These are phyloP conservation scores for Hydrophis major DNA, from an alignment of 2,797 vertebrate species.

Conservation along the genomic window DNA sequence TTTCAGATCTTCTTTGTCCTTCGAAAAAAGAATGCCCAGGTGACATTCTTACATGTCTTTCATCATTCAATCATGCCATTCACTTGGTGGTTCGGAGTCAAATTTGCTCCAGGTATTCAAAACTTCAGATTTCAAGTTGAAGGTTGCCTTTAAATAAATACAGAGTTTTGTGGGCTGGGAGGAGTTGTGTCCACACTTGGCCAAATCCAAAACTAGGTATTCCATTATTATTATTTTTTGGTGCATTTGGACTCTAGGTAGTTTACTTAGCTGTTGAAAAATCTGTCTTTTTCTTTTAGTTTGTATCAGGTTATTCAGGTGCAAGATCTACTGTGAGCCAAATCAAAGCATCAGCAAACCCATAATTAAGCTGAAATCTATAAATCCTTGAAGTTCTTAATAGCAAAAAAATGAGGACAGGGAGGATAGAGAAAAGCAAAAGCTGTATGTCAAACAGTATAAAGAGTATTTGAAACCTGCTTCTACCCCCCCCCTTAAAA, in stretches of 20 bases:
- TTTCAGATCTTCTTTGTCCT: slow-evolving; percentile 95
- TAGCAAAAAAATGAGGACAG: neutral
- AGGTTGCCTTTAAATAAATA: neutral
- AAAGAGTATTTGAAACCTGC: neutral
- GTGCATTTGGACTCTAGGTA: neutral
- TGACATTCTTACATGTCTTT: slow-evolving; percentile 96
- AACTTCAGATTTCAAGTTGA: slow-evolving; percentile 1
- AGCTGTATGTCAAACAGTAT: neutral
- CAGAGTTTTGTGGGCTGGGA: neutral
- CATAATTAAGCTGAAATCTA: neutral
- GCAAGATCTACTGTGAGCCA: neutral
- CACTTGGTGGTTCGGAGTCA: slow-evolving; percentile 99
- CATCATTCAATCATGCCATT: slow-evolving; percentile 99
- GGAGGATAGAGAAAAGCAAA: neutral
- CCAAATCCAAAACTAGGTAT: neutral
- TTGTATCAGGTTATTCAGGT: neutral
- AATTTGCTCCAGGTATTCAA: slow-evolving; percentile 88
- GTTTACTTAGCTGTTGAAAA: neutral
- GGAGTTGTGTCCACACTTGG: neutral
- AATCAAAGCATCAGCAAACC: neutral
- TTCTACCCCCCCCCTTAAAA: neutral
- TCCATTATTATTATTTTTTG: neutral
- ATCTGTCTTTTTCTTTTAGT: neutral
- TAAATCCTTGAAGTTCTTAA: neutral
- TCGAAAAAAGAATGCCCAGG: slow-evolving; percentile 93